Base-by-base conservation (phyloP, 2,113 vertebrate genomes). In the Phalacrocorax brasilianus region DNA sequence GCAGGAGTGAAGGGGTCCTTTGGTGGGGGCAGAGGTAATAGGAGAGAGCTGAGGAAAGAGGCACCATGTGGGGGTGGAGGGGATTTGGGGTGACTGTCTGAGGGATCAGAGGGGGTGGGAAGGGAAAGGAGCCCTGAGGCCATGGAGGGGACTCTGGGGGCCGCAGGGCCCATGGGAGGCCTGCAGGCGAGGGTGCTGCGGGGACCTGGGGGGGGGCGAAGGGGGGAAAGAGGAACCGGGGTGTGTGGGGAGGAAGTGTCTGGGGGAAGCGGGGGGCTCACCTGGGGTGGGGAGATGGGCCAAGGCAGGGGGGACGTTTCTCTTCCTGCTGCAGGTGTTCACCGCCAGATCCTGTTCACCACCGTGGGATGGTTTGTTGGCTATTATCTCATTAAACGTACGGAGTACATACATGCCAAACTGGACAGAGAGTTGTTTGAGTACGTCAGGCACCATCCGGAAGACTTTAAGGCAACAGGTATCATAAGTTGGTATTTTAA, bases 321-420 rank as follows among this genome's bases (percentile, higher is more conserved):
- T n/a, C 12, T 59, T 79, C 44, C 11, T n/a, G 52, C 97, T 94
- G 58, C 95, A 99, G 99, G 99, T 80, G 61, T 99, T 35, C 99
- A 99, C 88, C 98, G 99, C 21, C 99, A 99, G 75, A 4, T 98
- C 53, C 97, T 99, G 1, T 32, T 97, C 2, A 3, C 97, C 17
- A 98, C 98, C 2, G 55, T 99, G 77, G 99, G 98, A 4, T 98
- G 98, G 98, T 98, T 99, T 78, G 18, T 97, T 28, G 99, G 99
- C 19, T 99, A 99, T 96, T 98, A 98, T 40, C 5, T 99, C 0
- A 45, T 93, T 3, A 99, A 98, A 92, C 95, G 97, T 13, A 88
- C 97, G 14, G 98, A 99, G 7, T 99, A 99, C 87, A 2, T 83
- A 0, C 79, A 97, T 1, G 99, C 99, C 85, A 97, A 85, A 62